phyloP scores from a whole-genome alignment of 1,140 invertebrate genomes.

The Drosophila nebulosa region DNA sequence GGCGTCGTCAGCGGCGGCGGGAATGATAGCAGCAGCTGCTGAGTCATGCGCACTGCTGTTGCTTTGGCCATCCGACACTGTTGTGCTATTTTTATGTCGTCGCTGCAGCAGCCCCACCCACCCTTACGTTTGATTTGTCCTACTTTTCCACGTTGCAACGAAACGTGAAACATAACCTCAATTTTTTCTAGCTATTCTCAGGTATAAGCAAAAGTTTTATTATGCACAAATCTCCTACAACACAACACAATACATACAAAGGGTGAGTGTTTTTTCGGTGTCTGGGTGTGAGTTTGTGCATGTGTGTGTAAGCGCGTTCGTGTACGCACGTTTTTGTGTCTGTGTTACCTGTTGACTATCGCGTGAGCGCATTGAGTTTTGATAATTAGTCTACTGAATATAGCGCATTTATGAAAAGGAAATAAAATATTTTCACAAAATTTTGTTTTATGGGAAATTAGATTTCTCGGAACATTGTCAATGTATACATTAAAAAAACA shows the following conservation, averaged over 20 bases:
- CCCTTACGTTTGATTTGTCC: slow-evolving; percentile 30
- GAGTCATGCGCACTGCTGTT: slow-evolving; percentile 49
- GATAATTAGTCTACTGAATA: too few relatives aligned
- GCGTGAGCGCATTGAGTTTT: slow-evolving; percentile 13
- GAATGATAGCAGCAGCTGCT: background rate
- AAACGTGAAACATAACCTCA: slow-evolving; percentile 59
- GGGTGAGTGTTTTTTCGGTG: background rate
- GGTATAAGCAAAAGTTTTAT: slow-evolving; percentile 6
- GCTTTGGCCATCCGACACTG: background rate
- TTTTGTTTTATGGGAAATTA: background rate
- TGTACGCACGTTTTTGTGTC: slow-evolving; percentile 9
- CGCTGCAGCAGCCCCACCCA: slow-evolving; percentile 8
- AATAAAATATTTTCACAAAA: background rate
- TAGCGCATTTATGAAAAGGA: too few relatives aligned
- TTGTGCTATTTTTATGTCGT: slow-evolving; percentile 25
- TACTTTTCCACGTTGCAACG: slow-evolving; percentile 43
- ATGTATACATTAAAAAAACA: too few relatives aligned
- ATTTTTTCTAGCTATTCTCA: background rate
- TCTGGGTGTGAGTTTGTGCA: background rate
- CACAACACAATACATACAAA: background rate
- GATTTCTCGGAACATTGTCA: too few relatives aligned
- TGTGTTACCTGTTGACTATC: slow-evolving; percentile 33
- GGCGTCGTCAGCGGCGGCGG: background rate
- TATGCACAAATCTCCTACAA: background rate
- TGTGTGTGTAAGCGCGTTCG: slow-evolving; percentile 2